Evolutionary conservation across 2,113 vertebrate genomes (phyloP), one percentile per base, ranked within the genome.

Genomic region (Cavia aperea): DNA sequence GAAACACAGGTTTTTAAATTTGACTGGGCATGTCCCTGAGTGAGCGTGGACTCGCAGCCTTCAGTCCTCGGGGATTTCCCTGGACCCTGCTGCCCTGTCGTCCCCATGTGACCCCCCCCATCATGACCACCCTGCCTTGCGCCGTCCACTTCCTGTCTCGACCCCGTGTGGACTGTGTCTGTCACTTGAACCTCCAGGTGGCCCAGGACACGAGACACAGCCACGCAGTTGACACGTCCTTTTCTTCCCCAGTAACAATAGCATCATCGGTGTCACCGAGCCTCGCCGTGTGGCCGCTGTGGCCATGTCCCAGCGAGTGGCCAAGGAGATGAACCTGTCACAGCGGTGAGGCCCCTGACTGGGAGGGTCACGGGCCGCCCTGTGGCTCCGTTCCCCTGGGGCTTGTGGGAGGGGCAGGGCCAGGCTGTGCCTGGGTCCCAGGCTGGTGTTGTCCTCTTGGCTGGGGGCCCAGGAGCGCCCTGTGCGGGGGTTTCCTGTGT

Each of bases 281-380:
- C 99, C 99, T 0, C 98, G 99, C 93, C 98, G 99, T 66, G 99
- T 99, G 72, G 99, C 99, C 0, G 99, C 99, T 0, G 96, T 99
- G 95, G 98, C 99, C 97, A 99, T 99, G 99, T 99, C 99, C 78
- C 98, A 99, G 94, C 97, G 99, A 16, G 99, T 99, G 0, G 98
- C 98, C 63, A 98, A 97, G 94, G 99, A 99, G 97, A 99, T 99
- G 99, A 99, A 99, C 93, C 92, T 99, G 92, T 98, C 99, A 0
- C 97, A 98, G 85, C 97, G 98, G 99, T 99, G 92, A 98, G 97
- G 33, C 21, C n/a, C 29, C 19, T 29, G 51, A 56, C 15, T 8
- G 23, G n/a, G 33, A 18, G 29, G 23, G 7, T 0, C 29, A 0
- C 0, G 0, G 0, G 12, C 18, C 65, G 39, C 21, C 11, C 46